phyloP scores from a whole-genome alignment of 2,888 invertebrate genomes.

The Rotaria sp. region DNA sequence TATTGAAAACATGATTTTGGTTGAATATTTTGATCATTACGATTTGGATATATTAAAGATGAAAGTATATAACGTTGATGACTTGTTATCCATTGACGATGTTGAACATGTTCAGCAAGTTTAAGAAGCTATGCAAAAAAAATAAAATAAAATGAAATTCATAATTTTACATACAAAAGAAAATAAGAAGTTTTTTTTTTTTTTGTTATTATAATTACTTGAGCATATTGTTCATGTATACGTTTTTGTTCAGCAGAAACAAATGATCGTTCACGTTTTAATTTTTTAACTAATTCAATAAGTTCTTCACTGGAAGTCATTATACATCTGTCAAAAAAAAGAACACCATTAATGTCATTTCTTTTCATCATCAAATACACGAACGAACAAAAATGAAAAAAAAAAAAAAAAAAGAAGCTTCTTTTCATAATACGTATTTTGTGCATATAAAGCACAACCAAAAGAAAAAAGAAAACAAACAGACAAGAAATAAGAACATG shows the following conservation, averaged over 20 bases:
- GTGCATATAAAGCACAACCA: slow-evolving; percentile 3
- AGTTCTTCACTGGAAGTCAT: slow-evolving; percentile 30
- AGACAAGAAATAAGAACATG: background rate
- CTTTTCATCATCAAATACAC: background rate
- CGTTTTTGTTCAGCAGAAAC: slow-evolving; percentile 36
- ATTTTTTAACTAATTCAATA: slow-evolving; percentile 31
- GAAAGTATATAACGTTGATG: slow-evolving; percentile 34
- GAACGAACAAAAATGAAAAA: background rate
- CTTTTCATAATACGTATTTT: background rate
- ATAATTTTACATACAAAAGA: background rate
- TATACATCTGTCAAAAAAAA: background rate
- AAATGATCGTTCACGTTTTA: slow-evolving; percentile 36
- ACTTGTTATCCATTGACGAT: slow-evolving; percentile 34
- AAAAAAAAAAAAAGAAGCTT: background rate
- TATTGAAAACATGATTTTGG: slow-evolving; percentile 44
- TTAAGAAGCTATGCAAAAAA: slow-evolving; percentile 34
- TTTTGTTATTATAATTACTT: slow-evolving; percentile 14
- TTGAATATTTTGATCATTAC: slow-evolving; percentile 26
- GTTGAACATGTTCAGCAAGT: slow-evolving; percentile 33
- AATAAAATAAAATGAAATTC: too few species aligned
- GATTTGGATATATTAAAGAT: slow-evolving; percentile 30
- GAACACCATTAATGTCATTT: background rate
- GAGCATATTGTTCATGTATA: slow-evolving; percentile 32
- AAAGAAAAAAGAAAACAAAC: background rate
- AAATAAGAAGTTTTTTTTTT: background rate